phyloP scores from a whole-genome alignment of 2,113 vertebrate genomes.

The Bettongia penicillata region DNA sequence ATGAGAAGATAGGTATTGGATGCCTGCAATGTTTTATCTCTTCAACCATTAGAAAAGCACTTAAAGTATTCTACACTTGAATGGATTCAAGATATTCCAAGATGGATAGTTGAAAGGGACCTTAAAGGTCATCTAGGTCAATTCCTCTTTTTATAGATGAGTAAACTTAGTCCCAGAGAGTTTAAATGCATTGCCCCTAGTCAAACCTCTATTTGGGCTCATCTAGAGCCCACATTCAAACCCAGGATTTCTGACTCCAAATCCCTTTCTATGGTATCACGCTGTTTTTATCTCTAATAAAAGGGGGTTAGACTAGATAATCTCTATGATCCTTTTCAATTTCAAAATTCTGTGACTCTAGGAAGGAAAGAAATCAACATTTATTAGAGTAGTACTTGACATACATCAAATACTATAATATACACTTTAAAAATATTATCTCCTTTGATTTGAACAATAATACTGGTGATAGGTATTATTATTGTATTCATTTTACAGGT shows the following conservation, averaged over 20 bases:
- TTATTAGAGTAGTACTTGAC: background rate
- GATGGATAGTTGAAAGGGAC: background rate
- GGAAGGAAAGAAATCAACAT: background rate
- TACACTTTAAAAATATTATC: background rate
- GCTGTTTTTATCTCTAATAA: background rate
- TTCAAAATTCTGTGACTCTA: background rate
- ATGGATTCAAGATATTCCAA: background rate
- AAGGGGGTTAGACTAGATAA: background rate
- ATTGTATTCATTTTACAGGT: no score
- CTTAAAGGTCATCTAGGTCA: background rate
- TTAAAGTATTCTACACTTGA: background rate
- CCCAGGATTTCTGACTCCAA: background rate
- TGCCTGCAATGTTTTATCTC: background rate
- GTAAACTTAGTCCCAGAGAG: background rate
- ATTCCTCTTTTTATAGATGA: background rate
- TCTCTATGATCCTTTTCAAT: background rate
- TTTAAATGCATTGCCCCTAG: background rate
- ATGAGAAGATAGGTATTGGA: background rate
- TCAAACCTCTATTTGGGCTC: background rate
- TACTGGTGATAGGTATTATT: no score
- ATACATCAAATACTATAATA: background rate
- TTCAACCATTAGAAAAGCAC: background rate
- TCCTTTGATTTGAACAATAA: no score
- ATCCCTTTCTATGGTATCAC: background rate
- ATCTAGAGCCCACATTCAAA: background rate